phyloP scores from a whole-genome alignment of 2,113 vertebrate species.

The Seriola dumerili region DNA sequence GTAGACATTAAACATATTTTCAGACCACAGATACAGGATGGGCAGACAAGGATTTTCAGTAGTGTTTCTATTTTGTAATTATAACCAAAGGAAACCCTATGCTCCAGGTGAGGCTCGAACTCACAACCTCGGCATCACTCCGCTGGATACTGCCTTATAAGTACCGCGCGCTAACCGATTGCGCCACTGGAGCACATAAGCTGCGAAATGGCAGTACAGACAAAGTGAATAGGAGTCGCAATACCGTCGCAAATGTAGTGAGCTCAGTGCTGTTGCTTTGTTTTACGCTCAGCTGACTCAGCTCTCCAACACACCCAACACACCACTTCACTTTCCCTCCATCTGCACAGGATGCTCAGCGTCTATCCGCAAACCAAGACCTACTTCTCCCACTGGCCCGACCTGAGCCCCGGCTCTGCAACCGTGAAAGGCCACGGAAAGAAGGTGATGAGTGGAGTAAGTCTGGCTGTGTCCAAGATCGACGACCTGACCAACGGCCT shows the following conservation, averaged over 20 bases:
- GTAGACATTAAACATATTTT: too few species aligned
- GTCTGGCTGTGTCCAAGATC: conserved; percentile 75
- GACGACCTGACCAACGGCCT: conserved; percentile 83
- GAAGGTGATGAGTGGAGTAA: conserved; percentile 79
- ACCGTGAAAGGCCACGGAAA: conserved; percentile 82
- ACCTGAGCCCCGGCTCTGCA: conserved; percentile 71
- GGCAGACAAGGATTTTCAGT: too few species aligned
- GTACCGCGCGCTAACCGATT: conserved; percentile 33
- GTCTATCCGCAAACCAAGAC: conserved; percentile 88
- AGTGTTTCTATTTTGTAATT: too few species aligned
- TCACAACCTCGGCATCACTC: too few species aligned
- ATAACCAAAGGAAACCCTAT: too few species aligned
- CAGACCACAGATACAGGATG: too few species aligned
- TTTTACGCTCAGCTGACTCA: not conserved
- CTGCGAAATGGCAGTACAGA: rapidly evolving
- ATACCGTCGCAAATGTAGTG: too few species aligned
- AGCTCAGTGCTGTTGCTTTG: not conserved
- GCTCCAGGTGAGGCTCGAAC: too few species aligned
- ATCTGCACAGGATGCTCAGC: conserved; percentile 76
- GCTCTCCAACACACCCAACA: not conserved
- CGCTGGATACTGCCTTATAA: too few species aligned
- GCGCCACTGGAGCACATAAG: conserved; percentile 3
- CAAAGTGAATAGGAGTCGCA: too few species aligned
- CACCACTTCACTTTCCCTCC: not conserved
- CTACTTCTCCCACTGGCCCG: conserved; percentile 90